These are phyloP conservation scores for Brenthis daphne DNA, from an alignment of 2,888 invertebrate genomes.

Conservation along the genomic window DNA sequence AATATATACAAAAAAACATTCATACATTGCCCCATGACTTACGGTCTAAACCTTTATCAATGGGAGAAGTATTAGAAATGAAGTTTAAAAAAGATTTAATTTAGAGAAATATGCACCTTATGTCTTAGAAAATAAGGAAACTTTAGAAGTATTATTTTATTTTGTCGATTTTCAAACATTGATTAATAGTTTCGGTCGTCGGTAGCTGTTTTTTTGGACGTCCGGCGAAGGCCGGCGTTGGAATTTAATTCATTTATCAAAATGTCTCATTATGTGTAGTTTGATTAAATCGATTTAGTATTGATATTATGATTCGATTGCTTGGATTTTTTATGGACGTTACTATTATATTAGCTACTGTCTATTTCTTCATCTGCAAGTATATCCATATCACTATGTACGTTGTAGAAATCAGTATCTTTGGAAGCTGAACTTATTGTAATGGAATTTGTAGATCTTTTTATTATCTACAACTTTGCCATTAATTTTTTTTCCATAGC, in stretches of 20 bases:
- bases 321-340: conserved; percentile 10
- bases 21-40: conserved; percentile 40
- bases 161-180: conserved; percentile 55
- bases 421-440: no score
- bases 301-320: conserved; percentile 52
- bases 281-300: conserved; percentile 59
- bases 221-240: conserved; percentile 64
- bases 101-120: conserved; percentile 31
- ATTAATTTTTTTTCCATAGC: no score
- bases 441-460: no score
- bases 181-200: conserved; percentile 70
- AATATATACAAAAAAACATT: conserved; percentile 38
- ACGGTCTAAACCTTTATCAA: conserved; percentile 44
- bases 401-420: no score
- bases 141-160: conserved; percentile 13
- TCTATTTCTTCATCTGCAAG: no score
- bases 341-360: not conserved
- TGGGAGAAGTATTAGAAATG: conserved; percentile 38
- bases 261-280: conserved; percentile 53
- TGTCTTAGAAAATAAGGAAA: conserved; percentile 26
- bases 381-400: no score
- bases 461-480: no score
- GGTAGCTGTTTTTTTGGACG: conserved; percentile 60
- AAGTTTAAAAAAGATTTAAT: conserved; percentile 10
- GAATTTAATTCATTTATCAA: conserved; percentile 67